Evolutionary conservation across 2,888 invertebrate species (phyloP), one percentile per base, ranked within the genome.

Genomic region (Melanostoma mellinum): DNA sequence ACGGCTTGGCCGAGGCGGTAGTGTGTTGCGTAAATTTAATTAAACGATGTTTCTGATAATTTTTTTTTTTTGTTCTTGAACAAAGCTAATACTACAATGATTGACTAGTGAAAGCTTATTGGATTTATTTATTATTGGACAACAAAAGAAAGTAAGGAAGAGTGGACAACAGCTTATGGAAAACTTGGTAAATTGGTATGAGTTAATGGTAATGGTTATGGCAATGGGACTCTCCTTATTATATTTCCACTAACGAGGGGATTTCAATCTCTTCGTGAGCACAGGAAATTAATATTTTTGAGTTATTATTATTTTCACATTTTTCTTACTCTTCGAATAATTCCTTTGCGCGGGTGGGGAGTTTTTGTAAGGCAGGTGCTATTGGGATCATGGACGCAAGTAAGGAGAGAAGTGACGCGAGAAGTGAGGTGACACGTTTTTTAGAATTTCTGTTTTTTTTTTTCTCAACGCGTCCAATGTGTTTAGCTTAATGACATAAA

Each of bases 21-120:
- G 53, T 4, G 44, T 38, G 44, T 61, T 53, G 8, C 35, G n/a
- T 30, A 38, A 20, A 50, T 73, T 82, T 77, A 82, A 82, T 82
- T 69, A 74, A 77, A 65, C 8, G 71, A 52, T 50, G 38, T 6
- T 63, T 52, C 36, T 65, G 20, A 20, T 20, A 20, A 20, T 20
- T 20, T 20, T 20, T 20, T 20, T 20, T 20, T 20, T 56, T 46
- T 63, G 55, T 52, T 35, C 60, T 40, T 35, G 63, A 46, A 20
- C n/a, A 68, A 63, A 61, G 44, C 42, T 42, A 42, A 46, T 46
- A 46, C 40, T 52, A 35, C 55, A 3, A 56, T 69, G 82, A 82
- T 82, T 82, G 77, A 69, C 73, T 58, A 68, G 42, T 55, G 10
- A 10, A 50, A 35, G 63, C 38, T 75, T 52, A 58, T 44, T 61